Base-by-base conservation (phyloP, 1,140 invertebrate species). In the Bradysia coprophila region DNA sequence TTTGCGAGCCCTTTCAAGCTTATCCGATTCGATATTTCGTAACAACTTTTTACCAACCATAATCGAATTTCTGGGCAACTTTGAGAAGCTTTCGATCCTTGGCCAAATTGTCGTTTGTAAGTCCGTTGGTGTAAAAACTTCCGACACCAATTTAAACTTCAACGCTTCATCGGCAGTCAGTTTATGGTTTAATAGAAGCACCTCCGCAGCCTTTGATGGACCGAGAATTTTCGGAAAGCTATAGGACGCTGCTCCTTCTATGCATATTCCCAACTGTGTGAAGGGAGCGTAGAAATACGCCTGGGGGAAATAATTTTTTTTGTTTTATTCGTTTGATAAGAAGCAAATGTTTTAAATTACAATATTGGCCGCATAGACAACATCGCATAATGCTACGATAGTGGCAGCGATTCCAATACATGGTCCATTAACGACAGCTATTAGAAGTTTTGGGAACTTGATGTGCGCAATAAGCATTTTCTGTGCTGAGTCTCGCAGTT, bases 361-460 rank as follows among this genome's bases (percentile, higher is more conserved):
- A 44, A 58, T 74, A 44, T 87, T 75, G n/a, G 77, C 76, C 32
- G 87, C 82, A 64, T 86, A 91, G 20, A 95, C 78, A 39, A 83
- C 67, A 67, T 98, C 93, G 72, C 77, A 95, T 1, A 96, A 65
- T 10, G 73, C 75, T 18, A 91, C 60, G 1, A 78, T 74, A 8
- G 91, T 95, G 1, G 79, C 78, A 39, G 77, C 78, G 48, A 97
- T 77, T 16, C 94, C 94, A 46, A 95, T 73, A 15, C 91, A 88
- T 38, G 86, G 88, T 24, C 91, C 93, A 73, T 97, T 93, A 1
- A 97, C 77, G 32, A 93, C 62, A 28, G 77, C 84, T 43, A 96
- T 71, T 34, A 98, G 54, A 16, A 92, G 67, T 62, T 97, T 97
- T 0, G 87, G 81, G 56, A 86, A 93, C 45, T 75, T 71, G 46